These are phyloP conservation scores for Delphinus delphis DNA, from an alignment of 2,113 vertebrate genomes.

Conservation along the genomic window DNA sequence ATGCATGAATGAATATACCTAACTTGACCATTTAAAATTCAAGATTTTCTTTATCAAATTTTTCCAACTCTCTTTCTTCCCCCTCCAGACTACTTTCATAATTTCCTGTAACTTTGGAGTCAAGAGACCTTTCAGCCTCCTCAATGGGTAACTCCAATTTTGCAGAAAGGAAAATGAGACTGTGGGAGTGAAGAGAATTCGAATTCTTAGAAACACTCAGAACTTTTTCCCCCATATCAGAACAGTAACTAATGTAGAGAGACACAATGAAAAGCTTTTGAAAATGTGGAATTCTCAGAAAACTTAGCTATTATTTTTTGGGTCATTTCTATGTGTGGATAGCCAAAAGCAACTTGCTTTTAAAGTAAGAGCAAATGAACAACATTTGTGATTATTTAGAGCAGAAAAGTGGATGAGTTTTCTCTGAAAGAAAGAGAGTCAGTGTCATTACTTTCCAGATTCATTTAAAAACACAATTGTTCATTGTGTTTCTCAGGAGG, in stretches of 20 bases:
- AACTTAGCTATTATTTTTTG: neutral
- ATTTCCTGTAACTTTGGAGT: neutral
- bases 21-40: neutral
- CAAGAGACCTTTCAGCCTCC: neutral
- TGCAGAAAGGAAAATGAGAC: neutral
- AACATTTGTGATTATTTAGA: constrained; percentile 29
- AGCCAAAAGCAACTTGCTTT: constrained; percentile 33
- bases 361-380: constrained; percentile 62
- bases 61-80: neutral
- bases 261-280: constrained; percentile 42
- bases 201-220: constrained; percentile 60
- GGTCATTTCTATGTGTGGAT: neutral
- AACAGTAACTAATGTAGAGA: constrained; percentile 25
- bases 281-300: constrained; percentile 65
- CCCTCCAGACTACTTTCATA: neutral
- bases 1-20: neutral
- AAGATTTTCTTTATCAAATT: neutral
- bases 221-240: neutral
- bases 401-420: constrained; percentile 45
- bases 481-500: constrained; percentile 17
- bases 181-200: neutral
- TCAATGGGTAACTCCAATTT: neutral
- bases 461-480: constrained; percentile 5
- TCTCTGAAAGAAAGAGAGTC: constrained; percentile 52
- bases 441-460: neutral